A percentile compares a stretch with the other conserved stretches of the same genome.
phyloP scores from a whole-genome alignment of 2,888 invertebrate species.

The Sarcophaga carnaria region DNA sequence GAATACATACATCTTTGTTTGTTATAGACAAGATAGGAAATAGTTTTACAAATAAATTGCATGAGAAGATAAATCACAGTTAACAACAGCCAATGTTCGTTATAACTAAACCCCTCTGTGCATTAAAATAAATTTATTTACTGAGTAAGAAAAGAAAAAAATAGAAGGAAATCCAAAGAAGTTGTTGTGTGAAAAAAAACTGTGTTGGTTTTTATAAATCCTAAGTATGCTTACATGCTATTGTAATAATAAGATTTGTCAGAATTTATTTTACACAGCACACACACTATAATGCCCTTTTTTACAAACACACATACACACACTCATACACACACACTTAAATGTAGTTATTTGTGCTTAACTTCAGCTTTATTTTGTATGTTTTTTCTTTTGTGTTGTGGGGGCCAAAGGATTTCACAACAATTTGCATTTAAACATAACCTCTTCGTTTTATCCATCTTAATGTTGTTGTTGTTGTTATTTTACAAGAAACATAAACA shows the following conservation, averaged over 20 bases:
- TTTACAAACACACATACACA: not conserved
- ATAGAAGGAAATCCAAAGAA: not conserved
- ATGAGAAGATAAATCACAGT: no score
- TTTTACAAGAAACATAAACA: conserved; percentile 13
- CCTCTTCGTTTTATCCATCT: conserved; percentile 8
- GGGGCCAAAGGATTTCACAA: conserved; percentile 45
- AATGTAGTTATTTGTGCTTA: conserved; percentile 22
- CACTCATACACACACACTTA: conserved; percentile 11
- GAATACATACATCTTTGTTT: no score
- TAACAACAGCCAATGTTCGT: no score
- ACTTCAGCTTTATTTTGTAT: conserved; percentile 16
- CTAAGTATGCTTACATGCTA: conserved; percentile 57
- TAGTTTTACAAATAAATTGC: no score
- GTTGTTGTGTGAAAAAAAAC: not conserved
- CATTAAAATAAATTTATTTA: no score
- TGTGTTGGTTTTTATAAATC: conserved; percentile 40
- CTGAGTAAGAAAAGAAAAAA: not conserved
- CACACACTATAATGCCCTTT: no score
- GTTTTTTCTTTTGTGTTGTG: not conserved
- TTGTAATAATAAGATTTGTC: conserved; percentile 64
- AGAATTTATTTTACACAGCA: conserved; percentile 40
- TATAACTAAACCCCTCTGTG: no score
- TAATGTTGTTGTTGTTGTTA: conserved; percentile 13
- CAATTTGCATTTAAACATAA: conserved; percentile 62
- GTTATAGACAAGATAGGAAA: no score